Conservation (phyloP, 2,888 invertebrate species). For the Folsomia manolachei region DNA sequence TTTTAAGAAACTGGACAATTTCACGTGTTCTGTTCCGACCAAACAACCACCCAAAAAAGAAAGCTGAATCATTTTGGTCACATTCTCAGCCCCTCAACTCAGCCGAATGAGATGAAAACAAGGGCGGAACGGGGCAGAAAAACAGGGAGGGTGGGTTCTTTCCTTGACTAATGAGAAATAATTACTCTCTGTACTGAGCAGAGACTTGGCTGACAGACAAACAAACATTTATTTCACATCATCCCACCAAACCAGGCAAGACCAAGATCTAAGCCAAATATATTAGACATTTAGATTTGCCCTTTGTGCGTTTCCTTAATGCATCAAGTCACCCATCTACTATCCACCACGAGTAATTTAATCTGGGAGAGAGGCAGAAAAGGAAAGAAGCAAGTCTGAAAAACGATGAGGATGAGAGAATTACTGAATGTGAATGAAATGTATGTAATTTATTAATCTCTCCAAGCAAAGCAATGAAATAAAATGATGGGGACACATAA, state of each 20-base stretch:
- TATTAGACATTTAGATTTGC: not conserved
- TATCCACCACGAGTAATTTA: slow-evolving; percentile 7
- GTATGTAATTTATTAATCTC: slow-evolving; percentile 1
- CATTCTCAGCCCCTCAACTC: too few species aligned
- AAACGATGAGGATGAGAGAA: slow-evolving; percentile 1
- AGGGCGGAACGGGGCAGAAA: not conserved
- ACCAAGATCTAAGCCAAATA: slow-evolving; percentile 12
- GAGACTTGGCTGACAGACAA: slow-evolving; percentile 36
- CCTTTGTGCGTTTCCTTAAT: not conserved
- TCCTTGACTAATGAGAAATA: slow-evolving; percentile 44
- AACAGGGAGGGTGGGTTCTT: not conserved
- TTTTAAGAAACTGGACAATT: too few species aligned
- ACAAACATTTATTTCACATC: slow-evolving; percentile 28
- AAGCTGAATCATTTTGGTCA: too few species aligned
- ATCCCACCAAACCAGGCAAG: slow-evolving; percentile 16
- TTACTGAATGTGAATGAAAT: slow-evolving; percentile 4
- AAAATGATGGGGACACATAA: not conserved
- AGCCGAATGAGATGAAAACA: too few species aligned
- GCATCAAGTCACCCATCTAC: too few species aligned
- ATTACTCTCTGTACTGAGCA: slow-evolving; percentile 44
- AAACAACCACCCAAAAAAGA: too few species aligned
- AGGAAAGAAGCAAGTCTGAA: not conserved
- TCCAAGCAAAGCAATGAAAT: not conserved
- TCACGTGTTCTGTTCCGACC: too few species aligned
- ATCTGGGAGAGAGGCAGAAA: slow-evolving; percentile 2